Conservation (phyloP, 2,113 vertebrate species). For the Nycticryphes semicollaris region DNA sequence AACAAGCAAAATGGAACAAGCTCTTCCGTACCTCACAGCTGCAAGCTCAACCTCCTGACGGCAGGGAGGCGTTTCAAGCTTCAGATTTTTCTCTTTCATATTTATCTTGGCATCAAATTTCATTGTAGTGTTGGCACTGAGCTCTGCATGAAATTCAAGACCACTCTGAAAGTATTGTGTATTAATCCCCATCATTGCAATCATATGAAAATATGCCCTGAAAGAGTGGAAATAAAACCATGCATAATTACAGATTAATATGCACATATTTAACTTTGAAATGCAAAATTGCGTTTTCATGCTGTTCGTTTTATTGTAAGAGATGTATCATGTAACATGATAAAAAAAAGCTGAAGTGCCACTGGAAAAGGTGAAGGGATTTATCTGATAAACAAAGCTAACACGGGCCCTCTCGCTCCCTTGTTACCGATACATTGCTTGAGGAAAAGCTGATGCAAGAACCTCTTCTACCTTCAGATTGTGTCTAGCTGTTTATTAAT, state of each 20-base stretch:
- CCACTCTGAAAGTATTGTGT: constrained; percentile 78
- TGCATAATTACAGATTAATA: background rate
- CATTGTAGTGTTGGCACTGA: constrained; percentile 58
- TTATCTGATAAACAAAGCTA: background rate
- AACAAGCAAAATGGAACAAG: background rate
- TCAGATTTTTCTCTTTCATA: constrained; percentile 74
- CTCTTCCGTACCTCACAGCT: constrained; percentile 69
- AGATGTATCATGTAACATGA: background rate
- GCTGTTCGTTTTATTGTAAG: background rate
- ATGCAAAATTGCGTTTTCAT: background rate
- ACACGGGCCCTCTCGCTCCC: background rate
- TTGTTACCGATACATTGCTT: background rate
- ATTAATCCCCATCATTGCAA: constrained; percentile 83
- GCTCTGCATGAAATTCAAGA: constrained; percentile 71
- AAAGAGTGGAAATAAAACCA: background rate
- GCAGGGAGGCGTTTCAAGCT: constrained; percentile 74
- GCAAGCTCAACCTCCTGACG: constrained; percentile 69
- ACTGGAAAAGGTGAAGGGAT: background rate
- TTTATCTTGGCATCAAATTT: constrained; percentile 75
- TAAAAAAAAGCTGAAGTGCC: background rate
- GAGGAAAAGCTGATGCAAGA: background rate
- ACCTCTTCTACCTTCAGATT: background rate
- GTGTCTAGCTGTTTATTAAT: background rate
- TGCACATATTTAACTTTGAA: background rate
- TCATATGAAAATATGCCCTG: constrained; percentile 72